These are phyloP conservation scores for Pentalonia nigronervosa DNA, from an alignment of 1,140 invertebrate species.

Conservation along the genomic window DNA sequence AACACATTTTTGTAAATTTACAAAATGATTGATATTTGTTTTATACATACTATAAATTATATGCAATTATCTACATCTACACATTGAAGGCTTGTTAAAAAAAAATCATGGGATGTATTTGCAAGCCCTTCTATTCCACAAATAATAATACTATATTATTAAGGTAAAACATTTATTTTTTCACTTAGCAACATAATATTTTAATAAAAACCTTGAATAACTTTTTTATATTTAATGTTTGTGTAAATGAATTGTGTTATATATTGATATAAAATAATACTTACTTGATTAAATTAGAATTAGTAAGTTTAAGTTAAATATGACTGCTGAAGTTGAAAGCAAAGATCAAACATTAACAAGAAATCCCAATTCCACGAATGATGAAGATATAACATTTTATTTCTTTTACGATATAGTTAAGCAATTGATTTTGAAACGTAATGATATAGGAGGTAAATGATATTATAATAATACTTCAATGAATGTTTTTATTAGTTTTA, in stretches of 20 bases:
- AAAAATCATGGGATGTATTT: too few species aligned
- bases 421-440: constrained; percentile 24
- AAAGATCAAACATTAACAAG: background rate
- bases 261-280: background rate
- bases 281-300: background rate
- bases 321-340: background rate
- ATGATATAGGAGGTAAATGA: constrained; percentile 1
- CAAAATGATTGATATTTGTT: too few species aligned
- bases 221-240: background rate
- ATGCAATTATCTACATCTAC: too few species aligned
- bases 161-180: background rate
- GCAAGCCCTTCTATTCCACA: too few species aligned
- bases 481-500: background rate
- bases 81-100: too few species aligned
- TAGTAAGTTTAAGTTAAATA: background rate
- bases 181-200: background rate
- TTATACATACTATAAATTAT: too few species aligned
- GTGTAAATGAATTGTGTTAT: background rate
- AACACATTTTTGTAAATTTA: too few species aligned
- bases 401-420: constrained; percentile 35
- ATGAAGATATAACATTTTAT: background rate
- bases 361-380: background rate
- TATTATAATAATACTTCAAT: background rate
- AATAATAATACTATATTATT: too few species aligned
- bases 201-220: background rate